Evolutionary conservation across 2,113 vertebrate genomes (phyloP), one percentile per base, ranked within the genome.

Genomic region (Bungarus multicinctus): DNA sequence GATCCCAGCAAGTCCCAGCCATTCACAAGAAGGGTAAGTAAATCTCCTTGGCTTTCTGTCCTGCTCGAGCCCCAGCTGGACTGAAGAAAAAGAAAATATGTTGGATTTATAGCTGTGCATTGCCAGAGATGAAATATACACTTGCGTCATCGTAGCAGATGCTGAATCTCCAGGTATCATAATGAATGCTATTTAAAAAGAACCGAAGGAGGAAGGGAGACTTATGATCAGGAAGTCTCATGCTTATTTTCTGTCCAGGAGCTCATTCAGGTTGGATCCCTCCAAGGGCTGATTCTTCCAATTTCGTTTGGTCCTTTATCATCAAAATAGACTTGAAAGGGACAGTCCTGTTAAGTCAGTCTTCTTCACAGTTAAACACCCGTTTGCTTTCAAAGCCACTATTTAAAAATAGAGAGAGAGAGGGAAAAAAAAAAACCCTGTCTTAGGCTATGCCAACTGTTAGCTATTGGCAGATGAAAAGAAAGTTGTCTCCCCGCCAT

Each of bases 11-110:
- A 50, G 95, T 95, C 94, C 96, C 95, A 96, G 95, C 93, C 93
- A 95, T 93, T 94, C 95, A 91, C 95, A 94, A 88, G 93, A 93
- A 95, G 95, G 97, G 97, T 97, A 96, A 97, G 97, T 96, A 94
- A 93, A 93, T 45, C 74, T 47, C 23, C 95, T 89, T 95, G 86
- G 94, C 93, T 30, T 39, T 92, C 91, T 90, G 90, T 34, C 34
- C 5, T 53, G 90, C 2, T 34, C 52, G 91, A 91, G 11, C 47
- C 22, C 20, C 58, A 94, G 43, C 94, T 92, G 94, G 90, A 92
- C 92, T 91, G 87, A 91, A 94, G 54, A 86, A 55, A 91, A 92
- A 90, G 91, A 23, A 50, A 11, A n/a, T 14, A 1, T 5, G 53
- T 2, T 47, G 74, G 14, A 4, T 5, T 57, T 57, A 93, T 94